phyloP scores from a whole-genome alignment of 2,113 vertebrate genomes.

The Chaetura pelagica region DNA sequence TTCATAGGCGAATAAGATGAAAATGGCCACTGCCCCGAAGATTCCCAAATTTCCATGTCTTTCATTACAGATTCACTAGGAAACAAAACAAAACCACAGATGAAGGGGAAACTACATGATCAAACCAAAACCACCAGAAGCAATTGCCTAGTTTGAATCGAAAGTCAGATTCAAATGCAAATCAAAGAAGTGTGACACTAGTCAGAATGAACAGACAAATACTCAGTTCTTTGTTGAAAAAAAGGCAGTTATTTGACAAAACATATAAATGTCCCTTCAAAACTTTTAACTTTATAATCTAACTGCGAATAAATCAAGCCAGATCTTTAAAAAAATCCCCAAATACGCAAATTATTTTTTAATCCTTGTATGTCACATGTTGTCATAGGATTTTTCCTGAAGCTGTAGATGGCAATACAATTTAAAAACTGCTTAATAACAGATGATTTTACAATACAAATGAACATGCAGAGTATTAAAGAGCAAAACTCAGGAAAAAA shows the following conservation, averaged over 20 bases:
- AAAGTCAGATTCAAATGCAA: neutral
- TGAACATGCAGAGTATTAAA: neutral
- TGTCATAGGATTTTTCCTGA: neutral
- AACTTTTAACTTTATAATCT: neutral
- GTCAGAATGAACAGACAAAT: neutral
- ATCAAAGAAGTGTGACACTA: neutral
- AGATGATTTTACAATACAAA: neutral
- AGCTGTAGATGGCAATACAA: neutral
- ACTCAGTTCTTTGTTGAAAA: neutral
- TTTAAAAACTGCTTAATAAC: neutral
- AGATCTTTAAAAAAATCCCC: neutral
- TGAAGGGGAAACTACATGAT: neutral
- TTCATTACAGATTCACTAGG: slow-evolving; percentile 84
- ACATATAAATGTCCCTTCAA: neutral
- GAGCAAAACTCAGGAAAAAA: neutral
- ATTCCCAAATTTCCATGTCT: slow-evolving; percentile 91
- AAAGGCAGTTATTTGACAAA: neutral
- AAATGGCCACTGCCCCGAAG: slow-evolving; percentile 90
- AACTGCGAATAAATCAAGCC: neutral
- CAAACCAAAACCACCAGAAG: neutral
- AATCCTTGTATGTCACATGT: neutral
- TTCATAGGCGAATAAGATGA: slow-evolving; percentile 85
- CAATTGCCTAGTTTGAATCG: neutral
- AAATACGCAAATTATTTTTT: neutral
- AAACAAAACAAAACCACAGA: neutral